These are phyloP conservation scores for Trichopria drosophilae DNA, from an alignment of 2,888 invertebrate genomes.

Conservation along the genomic window DNA sequence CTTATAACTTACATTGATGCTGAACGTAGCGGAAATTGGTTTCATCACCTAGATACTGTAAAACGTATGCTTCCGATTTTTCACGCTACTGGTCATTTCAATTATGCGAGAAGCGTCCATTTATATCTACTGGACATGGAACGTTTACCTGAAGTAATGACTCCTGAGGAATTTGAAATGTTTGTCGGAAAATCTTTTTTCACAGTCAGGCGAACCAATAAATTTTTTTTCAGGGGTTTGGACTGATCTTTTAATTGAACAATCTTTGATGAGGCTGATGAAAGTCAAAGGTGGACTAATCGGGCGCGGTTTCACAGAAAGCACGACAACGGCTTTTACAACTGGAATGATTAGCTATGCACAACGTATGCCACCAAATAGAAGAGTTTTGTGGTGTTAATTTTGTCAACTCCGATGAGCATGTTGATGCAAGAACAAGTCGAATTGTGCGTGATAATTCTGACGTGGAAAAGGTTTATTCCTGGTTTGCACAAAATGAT, in stretches of 20 bases:
- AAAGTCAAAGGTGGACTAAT: no score
- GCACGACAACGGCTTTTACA: constrained; percentile 22
- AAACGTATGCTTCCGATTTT: constrained; percentile 40
- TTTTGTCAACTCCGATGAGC: constrained; percentile 31
- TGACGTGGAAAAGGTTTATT: constrained; percentile 33
- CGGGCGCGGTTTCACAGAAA: no score
- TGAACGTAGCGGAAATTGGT: constrained; percentile 37
- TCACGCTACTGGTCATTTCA: constrained; percentile 44
- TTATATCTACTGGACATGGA: constrained; percentile 46
- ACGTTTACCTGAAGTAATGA: constrained; percentile 25
- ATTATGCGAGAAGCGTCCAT: constrained; percentile 42
- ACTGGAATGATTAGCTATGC: constrained; percentile 26
- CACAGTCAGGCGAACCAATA: constrained; percentile 32
- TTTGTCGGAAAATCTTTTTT: constrained; percentile 32
- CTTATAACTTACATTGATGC: constrained; percentile 36
- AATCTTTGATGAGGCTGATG: constrained; percentile 34
- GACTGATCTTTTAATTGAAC: constrained; percentile 36
- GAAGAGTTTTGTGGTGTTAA: constrained; percentile 29
- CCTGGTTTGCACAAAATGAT: constrained; percentile 34
- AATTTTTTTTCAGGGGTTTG: constrained; percentile 35
- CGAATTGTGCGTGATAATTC: constrained; percentile 34
- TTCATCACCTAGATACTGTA: constrained; percentile 36
- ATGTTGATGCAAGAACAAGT: constrained; percentile 34
- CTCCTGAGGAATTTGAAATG: constrained; percentile 23
- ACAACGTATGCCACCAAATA: no score